phyloP scores from a whole-genome alignment of 2,888 invertebrate species.

The Pyrochroa serraticornis region DNA sequence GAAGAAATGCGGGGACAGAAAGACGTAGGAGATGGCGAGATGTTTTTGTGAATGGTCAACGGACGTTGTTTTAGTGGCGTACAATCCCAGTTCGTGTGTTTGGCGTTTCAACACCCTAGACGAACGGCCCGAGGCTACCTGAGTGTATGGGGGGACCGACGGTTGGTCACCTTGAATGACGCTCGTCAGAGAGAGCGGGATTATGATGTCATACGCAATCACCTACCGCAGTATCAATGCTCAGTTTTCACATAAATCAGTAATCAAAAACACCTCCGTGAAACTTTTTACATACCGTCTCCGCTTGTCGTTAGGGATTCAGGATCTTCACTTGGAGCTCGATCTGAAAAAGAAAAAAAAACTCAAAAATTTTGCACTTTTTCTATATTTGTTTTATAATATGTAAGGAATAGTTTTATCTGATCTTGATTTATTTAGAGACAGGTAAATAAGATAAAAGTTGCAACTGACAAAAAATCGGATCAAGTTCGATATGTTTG shows the following conservation, averaged over 20 bases:
- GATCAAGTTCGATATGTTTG: no score
- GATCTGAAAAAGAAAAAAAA: slow-evolving; percentile 62
- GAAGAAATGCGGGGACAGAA: no score
- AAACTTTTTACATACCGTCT: slow-evolving; percentile 69
- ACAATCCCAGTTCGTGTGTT: background rate
- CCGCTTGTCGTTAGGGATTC: slow-evolving; percentile 84
- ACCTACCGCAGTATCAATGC: slow-evolving; percentile 29
- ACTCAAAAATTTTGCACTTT: background rate
- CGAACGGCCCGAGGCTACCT: slow-evolving; percentile 30
- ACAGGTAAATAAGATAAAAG: slow-evolving; percentile 1
- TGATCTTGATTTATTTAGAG: background rate
- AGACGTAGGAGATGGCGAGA: no score
- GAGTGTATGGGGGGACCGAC: slow-evolving; percentile 33
- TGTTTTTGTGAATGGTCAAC: no score
- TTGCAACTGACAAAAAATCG: no score
- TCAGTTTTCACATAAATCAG: no score
- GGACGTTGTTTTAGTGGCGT: background rate
- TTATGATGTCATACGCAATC: slow-evolving; percentile 40
- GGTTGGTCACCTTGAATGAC: slow-evolving; percentile 44
- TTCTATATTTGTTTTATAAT: no score
- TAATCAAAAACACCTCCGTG: no score
- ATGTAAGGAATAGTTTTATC: background rate
- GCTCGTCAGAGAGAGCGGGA: slow-evolving; percentile 32
- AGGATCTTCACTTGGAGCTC: slow-evolving; percentile 70
- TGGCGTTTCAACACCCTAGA: slow-evolving; percentile 32